These are phyloP conservation scores for Mycogona germanica DNA, from an alignment of 2,888 invertebrate species.

Conservation along the genomic window DNA sequence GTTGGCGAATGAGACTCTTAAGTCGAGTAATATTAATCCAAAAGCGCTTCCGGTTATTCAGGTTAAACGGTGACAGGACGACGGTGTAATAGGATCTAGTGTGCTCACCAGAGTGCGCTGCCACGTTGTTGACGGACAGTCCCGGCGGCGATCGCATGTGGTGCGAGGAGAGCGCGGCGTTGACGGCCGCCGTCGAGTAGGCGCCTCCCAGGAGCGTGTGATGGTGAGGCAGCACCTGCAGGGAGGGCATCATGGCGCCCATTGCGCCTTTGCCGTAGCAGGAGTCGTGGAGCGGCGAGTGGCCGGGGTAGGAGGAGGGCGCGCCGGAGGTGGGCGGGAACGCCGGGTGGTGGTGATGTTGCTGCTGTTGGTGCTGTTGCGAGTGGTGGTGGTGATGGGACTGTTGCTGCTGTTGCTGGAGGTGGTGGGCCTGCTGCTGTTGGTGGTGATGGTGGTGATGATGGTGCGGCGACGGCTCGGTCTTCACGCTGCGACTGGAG, in stretches of 20 bases:
- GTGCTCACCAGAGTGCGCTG: constrained; percentile 26
- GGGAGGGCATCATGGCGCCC: constrained; percentile 22
- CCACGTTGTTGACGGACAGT: constrained; percentile 17
- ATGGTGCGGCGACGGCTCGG: too few species aligned
- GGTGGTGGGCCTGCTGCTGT: constrained; percentile 26
- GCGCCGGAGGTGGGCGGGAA: neutral
- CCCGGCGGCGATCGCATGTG: constrained; percentile 34
- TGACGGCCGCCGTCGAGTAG: constrained; percentile 44
- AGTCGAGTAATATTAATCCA: neutral
- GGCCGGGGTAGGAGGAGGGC: too few species aligned
- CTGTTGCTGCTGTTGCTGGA: neutral
- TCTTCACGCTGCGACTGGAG: neutral
- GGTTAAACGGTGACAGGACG: neutral
- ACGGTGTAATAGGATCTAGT: too few species aligned
- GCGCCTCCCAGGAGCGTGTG: constrained; percentile 37
- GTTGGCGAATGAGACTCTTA: neutral
- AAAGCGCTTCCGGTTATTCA: neutral
- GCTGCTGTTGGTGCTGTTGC: neutral
- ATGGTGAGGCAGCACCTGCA: constrained; percentile 21
- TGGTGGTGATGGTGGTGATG: constrained; percentile 25
- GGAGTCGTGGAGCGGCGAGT: constrained; percentile 1
- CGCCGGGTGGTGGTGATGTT: neutral
- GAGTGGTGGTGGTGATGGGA: constrained; percentile 34
- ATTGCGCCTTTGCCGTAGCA: constrained; percentile 12
- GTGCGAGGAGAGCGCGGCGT: constrained; percentile 44